Evolutionary conservation across 2,797 vertebrate genomes (phyloP), one percentile per base, ranked within the genome.

Genomic region (Neosilurus mollespiculum): DNA sequence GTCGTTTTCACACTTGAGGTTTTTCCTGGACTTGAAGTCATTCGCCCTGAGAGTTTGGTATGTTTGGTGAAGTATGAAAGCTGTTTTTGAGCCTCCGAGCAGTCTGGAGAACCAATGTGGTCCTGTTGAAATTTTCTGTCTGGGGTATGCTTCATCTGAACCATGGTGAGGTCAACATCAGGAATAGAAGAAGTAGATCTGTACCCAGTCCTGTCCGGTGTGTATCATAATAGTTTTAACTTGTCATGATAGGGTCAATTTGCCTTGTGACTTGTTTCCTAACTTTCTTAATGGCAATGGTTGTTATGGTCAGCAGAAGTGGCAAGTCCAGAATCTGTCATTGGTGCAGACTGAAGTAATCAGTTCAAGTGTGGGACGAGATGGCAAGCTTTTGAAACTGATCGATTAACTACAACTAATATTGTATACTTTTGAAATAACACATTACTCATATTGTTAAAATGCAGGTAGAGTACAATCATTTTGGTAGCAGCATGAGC

Each of bases 61-160:
- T 7, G 14, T 54, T 75, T 82, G 34, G 30, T 75, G 10, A 37
- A 10, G 59, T 73, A 20, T 64, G 20, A 81, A 81, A 73, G 43
- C 43, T 43, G 49, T 62, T 30, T 72, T 62, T 43, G 37, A 14
- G 37, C 69, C 43, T n/a, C 18, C 11, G 26, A 18, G n/a, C 18
- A 0, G 43, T 75, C 9, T 14, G 15, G 9, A 53, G 18, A 75
- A 10, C 22, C 24, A 24, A 6, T 12, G 49, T 75, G 26, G 24
- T 51, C 20, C n/a, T 24, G 54, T 24, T 66, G 9, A 56, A 82
- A 26, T 54, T n/a, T 20, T 20, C 18, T 18, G 51, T 80, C 24
- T 56, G 24, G 78, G 51, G 64, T 56, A 8, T 80, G 51, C 49
- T 67, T 53, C 8, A 80, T 22, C 78, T 80, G 78, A 67, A 54